Percentiles rank a stretch among this genome's conserved stretches.
phyloP scores from a whole-genome alignment of 2,113 vertebrate genomes.

The Chrysochloris asiatica region DNA sequence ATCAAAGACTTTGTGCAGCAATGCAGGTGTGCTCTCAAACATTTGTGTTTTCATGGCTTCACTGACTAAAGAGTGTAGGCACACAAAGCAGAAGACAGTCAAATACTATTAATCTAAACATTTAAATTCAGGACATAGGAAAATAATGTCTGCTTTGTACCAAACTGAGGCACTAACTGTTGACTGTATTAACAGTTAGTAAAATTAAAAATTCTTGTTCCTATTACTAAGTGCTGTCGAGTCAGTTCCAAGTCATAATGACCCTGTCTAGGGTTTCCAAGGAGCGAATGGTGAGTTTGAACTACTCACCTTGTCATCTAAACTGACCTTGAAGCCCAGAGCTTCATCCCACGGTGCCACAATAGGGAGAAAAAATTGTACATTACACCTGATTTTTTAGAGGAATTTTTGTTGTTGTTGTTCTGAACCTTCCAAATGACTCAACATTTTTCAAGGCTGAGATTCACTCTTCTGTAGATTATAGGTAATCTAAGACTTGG shows the following conservation, averaged over 20 bases:
- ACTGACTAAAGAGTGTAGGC: background rate
- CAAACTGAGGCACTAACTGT: no score
- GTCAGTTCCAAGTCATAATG: no score
- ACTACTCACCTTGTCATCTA: no score
- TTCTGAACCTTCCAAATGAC: background rate
- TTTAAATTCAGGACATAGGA: background rate
- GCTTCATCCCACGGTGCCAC: no score
- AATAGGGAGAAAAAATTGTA: no score
- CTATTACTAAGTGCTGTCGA: no score
- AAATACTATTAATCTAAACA: background rate
- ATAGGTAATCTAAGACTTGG: background rate
- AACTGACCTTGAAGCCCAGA: no score
- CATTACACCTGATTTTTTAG: background rate
- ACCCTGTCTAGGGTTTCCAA: no score
- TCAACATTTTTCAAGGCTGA: background rate
- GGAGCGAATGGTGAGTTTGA: no score
- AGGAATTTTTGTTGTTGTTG: background rate
- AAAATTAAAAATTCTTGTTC: no score
- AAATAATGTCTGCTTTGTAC: background rate
- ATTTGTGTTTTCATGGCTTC: no score
- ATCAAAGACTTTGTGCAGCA: background rate
- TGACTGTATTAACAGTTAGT: no score
- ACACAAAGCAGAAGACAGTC: background rate
- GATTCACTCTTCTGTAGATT: background rate
- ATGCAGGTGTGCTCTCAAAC: accelerated